These are phyloP conservation scores for Hassar affinis DNA, from an alignment of 2,113 vertebrate species.

Conservation along the genomic window DNA sequence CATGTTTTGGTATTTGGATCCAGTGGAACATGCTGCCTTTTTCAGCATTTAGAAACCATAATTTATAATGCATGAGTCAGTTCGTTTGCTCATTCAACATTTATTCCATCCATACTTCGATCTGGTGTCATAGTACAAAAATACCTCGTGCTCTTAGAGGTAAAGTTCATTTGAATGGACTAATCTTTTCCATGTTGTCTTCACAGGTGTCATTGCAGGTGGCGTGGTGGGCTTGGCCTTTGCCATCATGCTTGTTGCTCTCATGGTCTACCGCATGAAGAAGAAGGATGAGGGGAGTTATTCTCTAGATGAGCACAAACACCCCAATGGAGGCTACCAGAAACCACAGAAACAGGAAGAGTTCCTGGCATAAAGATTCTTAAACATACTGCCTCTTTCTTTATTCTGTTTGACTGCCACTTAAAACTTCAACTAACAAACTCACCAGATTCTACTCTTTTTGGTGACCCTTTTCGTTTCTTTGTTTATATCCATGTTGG, in stretches of 20 bases:
- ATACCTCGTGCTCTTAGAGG: background rate
- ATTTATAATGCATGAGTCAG: conserved; percentile 6
- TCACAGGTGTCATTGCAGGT: conserved; percentile 80
- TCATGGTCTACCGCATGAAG: conserved; percentile 88
- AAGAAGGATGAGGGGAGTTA: conserved; percentile 90
- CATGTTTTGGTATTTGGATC: background rate
- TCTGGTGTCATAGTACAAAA: conserved; percentile 1
- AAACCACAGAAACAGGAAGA: conserved; percentile 79
- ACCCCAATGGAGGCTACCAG: conserved; percentile 82
- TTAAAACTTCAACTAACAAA: conserved; percentile 6
- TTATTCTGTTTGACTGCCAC: conserved; percentile 36
- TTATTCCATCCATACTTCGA: conserved; percentile 16
- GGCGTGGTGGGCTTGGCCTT: conserved; percentile 81
- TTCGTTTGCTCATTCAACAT: conserved; percentile 15
- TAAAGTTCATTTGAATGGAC: background rate
- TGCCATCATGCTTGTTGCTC: conserved; percentile 77
- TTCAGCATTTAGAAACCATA: background rate
- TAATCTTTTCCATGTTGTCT: background rate
- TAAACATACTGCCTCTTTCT: background rate
- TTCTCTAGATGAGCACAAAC: conserved; percentile 82
- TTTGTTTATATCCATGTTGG: conserved; percentile 15
- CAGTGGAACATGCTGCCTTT: conserved; percentile 2
- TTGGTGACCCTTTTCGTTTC: conserved; percentile 7
- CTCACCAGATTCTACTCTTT: conserved; percentile 29
- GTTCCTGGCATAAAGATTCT: conserved; percentile 77